Percentiles rank a stretch among this genome's conserved stretches.
These are phyloP conservation scores for Drosophila kanapiae DNA, from an alignment of 1,140 invertebrate genomes.

Conservation along the genomic window DNA sequence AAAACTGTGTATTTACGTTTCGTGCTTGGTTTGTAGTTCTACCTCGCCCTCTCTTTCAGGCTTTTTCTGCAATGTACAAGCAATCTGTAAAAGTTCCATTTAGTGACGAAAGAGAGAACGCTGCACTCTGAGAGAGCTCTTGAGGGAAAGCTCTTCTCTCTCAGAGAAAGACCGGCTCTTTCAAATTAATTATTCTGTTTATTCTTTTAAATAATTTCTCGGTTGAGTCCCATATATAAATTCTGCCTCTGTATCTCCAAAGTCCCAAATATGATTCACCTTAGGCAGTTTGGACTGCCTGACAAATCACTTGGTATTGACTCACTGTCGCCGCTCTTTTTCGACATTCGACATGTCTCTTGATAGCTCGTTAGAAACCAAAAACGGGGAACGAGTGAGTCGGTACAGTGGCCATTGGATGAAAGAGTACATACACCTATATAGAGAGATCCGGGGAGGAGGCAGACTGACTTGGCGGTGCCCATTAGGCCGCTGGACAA, in stretches of 20 bases:
- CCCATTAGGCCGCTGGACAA: conserved; percentile 54
- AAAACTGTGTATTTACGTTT: too few species aligned
- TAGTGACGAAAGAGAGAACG: neutral
- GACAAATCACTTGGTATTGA: conserved; percentile 70
- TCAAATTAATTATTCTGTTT: too few species aligned
- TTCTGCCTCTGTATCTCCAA: too few species aligned
- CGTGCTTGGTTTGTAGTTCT: neutral
- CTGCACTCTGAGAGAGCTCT: too few species aligned
- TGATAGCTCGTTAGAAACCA: conserved; percentile 66
- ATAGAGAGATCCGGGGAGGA: neutral
- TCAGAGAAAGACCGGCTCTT: too few species aligned
- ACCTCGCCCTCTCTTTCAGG: neutral
- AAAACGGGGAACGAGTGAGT: conserved; percentile 48
- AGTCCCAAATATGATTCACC: conserved; percentile 5
- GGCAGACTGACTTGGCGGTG: conserved; percentile 14
- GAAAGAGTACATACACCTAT: neutral
- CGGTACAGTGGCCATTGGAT: conserved; percentile 16
- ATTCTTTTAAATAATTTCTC: neutral
- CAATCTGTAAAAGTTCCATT: neutral
- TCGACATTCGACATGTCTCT: conserved; percentile 37
- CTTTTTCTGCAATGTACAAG: neutral
- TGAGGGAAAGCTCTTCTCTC: too few species aligned
- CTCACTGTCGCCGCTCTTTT: conserved; percentile 18
- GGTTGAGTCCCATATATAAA: neutral
- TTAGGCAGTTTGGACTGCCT: conserved; percentile 11